phyloP scores from a whole-genome alignment of 2,113 vertebrate species.

The Electrona antarctica region DNA sequence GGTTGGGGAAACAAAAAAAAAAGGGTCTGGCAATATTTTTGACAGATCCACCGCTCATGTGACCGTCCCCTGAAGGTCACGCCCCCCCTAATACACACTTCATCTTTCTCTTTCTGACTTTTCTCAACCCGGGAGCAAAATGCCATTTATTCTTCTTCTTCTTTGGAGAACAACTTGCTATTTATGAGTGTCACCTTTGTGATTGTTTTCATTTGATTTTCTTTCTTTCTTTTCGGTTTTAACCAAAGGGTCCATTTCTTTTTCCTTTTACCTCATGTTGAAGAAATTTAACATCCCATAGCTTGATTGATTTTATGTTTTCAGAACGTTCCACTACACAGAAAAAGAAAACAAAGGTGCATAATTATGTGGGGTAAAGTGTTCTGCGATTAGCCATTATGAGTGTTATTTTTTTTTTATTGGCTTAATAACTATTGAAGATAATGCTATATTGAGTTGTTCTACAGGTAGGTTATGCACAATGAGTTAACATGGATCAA shows the following conservation, averaged over 20 bases:
- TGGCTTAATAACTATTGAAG: neutral
- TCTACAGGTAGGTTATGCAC: neutral
- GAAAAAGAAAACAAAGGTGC: neutral
- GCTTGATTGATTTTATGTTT: slow-evolving; percentile 16
- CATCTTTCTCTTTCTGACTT: slow-evolving; percentile 30
- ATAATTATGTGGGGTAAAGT: neutral
- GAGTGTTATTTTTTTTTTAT: slow-evolving; percentile 15
- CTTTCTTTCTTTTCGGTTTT: slow-evolving; percentile 6
- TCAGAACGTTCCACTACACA: slow-evolving; percentile 14
- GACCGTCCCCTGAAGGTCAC: slow-evolving; percentile 40
- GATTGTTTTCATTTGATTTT: neutral
- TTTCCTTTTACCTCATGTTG: slow-evolving; percentile 37
- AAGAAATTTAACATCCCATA: slow-evolving; percentile 44
- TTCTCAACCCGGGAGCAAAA: slow-evolving; percentile 39
- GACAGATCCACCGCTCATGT: slow-evolving; percentile 7
- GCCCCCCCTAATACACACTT: slow-evolving; percentile 17
- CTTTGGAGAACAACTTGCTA: slow-evolving; percentile 49
- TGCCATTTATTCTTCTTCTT: slow-evolving; percentile 11
- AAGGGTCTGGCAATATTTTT: slow-evolving; percentile 1
- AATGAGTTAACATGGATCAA: neutral
- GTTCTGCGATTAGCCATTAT: slow-evolving; percentile 30
- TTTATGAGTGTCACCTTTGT: slow-evolving; percentile 51
- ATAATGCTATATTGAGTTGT: slow-evolving; percentile 8
- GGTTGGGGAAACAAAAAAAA: neutral
- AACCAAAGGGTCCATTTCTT: slow-evolving; percentile 52